Base-by-base conservation (phyloP, 2,797 vertebrate genomes). In the Melanogrammus aeglefinus region DNA sequence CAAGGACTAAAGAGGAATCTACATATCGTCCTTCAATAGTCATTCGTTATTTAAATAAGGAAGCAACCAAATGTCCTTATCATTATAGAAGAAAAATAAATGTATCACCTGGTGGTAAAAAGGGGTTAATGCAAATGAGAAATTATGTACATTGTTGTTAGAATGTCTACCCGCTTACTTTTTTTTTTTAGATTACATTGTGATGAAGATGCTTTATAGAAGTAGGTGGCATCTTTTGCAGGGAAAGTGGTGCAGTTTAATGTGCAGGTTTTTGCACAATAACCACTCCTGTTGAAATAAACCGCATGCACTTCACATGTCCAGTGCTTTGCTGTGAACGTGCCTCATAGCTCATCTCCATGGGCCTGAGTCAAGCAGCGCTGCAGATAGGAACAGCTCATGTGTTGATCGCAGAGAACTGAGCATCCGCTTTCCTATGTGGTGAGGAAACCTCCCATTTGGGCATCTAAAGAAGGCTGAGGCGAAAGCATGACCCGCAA, bases 1-100 rank as follows among this genome's bases (percentile, higher is more conserved):
- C 93, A 95, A 96, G 94, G 94, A 93, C 93, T 92, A 77, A 77
- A 75, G 81, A 89, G 85, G 88, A 85, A 82, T 84, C 82, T 83
- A 5, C 1, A 24, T 31, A 41, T 70, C 21, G 79, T 90, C 84
- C 84, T 89, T 71, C 80, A 75, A 14, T 41, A 24, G 33, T 57
- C 51, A 75, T 57, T 29, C 16, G 35, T 73, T 73, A 35, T 35
- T 33, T 13, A 72, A 72, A 72, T 73, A 73, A 73, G 31, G 72
- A 73, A 18, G 16, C 13, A 21, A 36, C 13, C 29, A 73, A 72
- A 29, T 72, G 21, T n/a, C 51, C 51, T 51, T 51, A 51, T 51
- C 39, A 41, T 51, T 18, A 21, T 16, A 51, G 47, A 51, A 51
- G 47, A 16, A n/a, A n/a, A 63, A 63, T 6, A 63, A 63, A 63